phyloP scores from a whole-genome alignment of 2,797 vertebrate species.

The Xiphophorus birchmanni region DNA sequence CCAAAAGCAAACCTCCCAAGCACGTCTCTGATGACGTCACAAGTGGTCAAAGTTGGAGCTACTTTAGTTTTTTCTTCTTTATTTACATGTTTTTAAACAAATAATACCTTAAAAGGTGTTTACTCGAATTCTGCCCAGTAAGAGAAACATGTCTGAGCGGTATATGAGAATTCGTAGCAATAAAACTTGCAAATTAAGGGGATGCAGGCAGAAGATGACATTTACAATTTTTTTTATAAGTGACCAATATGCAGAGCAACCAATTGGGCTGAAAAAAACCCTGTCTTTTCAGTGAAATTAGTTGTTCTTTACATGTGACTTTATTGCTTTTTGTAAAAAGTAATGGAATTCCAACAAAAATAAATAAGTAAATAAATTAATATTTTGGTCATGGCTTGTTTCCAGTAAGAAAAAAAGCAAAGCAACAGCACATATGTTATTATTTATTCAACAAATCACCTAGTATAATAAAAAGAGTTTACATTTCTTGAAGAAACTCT shows the following conservation, averaged over 20 bases:
- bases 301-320: neutral
- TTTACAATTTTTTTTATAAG: neutral
- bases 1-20: neutral
- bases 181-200: neutral
- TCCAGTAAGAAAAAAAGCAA: neutral
- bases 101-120: neutral
- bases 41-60: neutral
- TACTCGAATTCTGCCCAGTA: neutral
- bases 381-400: neutral
- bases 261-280: neutral
- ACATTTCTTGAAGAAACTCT: conserved; percentile 44
- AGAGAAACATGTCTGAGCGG: neutral
- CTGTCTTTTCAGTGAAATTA: neutral
- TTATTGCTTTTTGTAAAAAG: neutral
- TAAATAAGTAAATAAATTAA: neutral
- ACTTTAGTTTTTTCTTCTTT: neutral
- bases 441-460: neutral
- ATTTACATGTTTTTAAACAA: neutral
- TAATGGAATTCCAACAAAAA: neutral
- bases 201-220: neutral
- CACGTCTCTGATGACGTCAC: neutral
- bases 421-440: neutral
- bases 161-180: neutral
- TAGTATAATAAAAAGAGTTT: conserved; percentile 15
- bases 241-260: neutral